A percentile compares a stretch with the other conserved stretches of the same genome.
These are phyloP conservation scores for Bombus consobrinus DNA, from an alignment of 1,140 invertebrate genomes.

Conservation along the genomic window DNA sequence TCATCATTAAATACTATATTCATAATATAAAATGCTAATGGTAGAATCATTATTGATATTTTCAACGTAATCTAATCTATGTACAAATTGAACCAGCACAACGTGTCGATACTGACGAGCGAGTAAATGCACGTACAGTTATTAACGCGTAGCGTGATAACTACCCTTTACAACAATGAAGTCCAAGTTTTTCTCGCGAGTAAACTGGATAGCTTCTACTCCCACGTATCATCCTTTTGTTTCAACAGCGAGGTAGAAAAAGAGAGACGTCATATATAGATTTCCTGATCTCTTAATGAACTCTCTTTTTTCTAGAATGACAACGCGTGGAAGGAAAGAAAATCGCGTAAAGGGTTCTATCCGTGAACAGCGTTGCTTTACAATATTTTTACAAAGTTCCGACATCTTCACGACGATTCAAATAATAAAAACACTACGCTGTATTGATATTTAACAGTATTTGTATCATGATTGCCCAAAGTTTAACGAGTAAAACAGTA, in stretches of 20 bases:
- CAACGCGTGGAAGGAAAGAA: neutral
- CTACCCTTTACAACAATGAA: neutral
- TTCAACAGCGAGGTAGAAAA: neutral
- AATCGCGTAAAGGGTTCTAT: neutral
- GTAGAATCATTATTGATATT: conserved; percentile 72
- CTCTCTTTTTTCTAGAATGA: neutral
- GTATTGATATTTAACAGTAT: conserved; percentile 28
- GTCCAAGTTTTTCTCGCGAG: neutral
- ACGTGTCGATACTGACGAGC: conserved; percentile 38
- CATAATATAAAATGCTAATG: conserved; percentile 76
- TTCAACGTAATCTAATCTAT: conserved; percentile 68
- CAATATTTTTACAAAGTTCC: conserved; percentile 10
- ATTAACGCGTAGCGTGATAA: neutral
- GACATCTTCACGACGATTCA: conserved; percentile 13
- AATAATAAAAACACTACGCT: conserved; percentile 25
- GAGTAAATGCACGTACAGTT: conserved; percentile 6
- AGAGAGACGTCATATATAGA: neutral
- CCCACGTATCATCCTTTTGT: neutral
- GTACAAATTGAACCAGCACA: conserved; percentile 76
- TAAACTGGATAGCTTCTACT: neutral
- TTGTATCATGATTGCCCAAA: neutral
- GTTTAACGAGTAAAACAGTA: conserved; percentile 12
- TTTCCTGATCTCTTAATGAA: neutral
- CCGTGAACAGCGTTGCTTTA: neutral
- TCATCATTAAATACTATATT: conserved; percentile 73